Evolutionary conservation across 1,140 invertebrate species (phyloP), one percentile per base, ranked within the genome.

Genomic region (Sycophaga agraensis): DNA sequence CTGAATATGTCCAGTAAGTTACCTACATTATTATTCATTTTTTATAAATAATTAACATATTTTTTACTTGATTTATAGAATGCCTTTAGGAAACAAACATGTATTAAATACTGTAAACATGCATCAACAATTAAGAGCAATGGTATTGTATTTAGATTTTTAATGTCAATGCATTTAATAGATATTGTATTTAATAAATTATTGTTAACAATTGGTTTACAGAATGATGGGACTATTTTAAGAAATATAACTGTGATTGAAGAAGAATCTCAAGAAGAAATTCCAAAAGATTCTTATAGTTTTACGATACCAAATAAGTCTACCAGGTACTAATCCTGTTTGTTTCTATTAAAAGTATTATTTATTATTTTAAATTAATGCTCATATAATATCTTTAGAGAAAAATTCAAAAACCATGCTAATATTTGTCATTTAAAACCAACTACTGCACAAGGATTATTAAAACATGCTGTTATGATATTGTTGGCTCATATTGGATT

Each of bases 401-500:
- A 68, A 50, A 68, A 56, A 55, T 66, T 39, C 34, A 70, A 73
- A 54, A 69, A 70, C 35, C 28, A 46, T 34, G 57, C 66, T 8
- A 68, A 58, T 5, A 64, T 72, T 17, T 57, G 65, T 19, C 70
- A 76, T 37, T 65, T 82, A 34, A 74, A 70, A 31, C 66, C 77
- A 48, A 14, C 70, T 24, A 74, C 73, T 11, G 70, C 72, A 5
- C 72, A 72, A 35, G 73, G 64, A 57, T 64, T 82, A 57, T 65
- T 82, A 26, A 78, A 72, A 37, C 78, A 81, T 54, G 56, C 79
- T 2, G 76, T 83, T 4, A 71, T 70, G 31, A 66, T 76, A 60
- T 63, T 82, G 19, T 67, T 81, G 46, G 79, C 81, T 45, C 82
- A 83, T 53, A 77, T 77, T 59, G 82, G 82, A 37, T 83, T 73